Conservation (phyloP, 2,888 invertebrate species). For the Callimorpha dominula region DNA sequence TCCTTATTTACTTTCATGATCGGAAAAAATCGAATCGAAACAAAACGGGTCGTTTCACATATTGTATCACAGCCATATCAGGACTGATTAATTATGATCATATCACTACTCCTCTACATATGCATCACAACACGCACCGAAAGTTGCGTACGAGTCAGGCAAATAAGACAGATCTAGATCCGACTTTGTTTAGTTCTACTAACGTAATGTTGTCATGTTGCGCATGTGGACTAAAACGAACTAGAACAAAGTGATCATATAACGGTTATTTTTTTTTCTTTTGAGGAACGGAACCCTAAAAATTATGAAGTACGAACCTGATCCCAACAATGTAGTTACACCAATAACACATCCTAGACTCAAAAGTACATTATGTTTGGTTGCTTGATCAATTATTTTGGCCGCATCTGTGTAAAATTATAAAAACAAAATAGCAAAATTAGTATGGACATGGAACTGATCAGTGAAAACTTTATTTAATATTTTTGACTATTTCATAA, state of each 20-base stretch:
- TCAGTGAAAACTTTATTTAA: neutral
- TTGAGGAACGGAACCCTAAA: neutral
- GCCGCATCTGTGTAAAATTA: slow-evolving; percentile 28
- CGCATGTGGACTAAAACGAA: too few species aligned
- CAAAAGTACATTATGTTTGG: slow-evolving; percentile 11
- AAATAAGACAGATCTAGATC: neutral
- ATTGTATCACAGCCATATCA: too few species aligned
- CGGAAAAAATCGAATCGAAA: neutral
- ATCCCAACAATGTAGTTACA: slow-evolving; percentile 43
- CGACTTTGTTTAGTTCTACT: neutral
- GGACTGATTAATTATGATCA: neutral
- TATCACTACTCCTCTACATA: neutral
- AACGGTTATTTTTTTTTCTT: too few species aligned
- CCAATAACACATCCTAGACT: slow-evolving; percentile 44
- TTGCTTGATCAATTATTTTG: slow-evolving; percentile 11
- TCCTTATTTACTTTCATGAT: too few species aligned
- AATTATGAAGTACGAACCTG: slow-evolving; percentile 27
- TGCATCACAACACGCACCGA: neutral
- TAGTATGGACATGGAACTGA: too few species aligned
- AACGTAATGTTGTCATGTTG: too few species aligned
- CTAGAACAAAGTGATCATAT: too few species aligned
- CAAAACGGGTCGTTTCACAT: too few species aligned
- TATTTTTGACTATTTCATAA: too few species aligned
- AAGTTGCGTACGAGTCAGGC: neutral
- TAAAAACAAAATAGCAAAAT: neutral